Conservation (phyloP, 2,888 invertebrate species). For the Orthonevra nobilis region DNA sequence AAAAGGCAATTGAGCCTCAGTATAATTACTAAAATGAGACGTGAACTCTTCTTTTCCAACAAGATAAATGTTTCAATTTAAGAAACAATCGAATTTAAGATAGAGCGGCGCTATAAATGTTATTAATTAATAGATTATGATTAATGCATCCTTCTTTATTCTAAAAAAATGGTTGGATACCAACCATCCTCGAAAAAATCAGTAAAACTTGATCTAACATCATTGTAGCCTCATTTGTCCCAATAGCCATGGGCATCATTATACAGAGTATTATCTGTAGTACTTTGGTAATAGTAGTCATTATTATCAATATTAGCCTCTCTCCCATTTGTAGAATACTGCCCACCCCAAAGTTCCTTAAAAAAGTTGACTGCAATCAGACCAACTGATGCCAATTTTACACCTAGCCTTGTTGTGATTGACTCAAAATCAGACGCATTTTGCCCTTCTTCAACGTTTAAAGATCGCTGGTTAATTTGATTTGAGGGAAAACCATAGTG, state of each 20-base stretch:
- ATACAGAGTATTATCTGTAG: neutral
- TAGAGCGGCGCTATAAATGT: too few species aligned
- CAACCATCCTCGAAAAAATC: too few species aligned
- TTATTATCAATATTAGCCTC: neutral
- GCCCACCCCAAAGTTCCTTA: constrained; percentile 72
- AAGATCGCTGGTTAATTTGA: constrained; percentile 61
- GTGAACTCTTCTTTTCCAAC: too few species aligned
- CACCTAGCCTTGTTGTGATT: constrained; percentile 75
- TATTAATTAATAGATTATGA: too few species aligned
- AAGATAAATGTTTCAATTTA: too few species aligned
- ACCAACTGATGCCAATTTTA: constrained; percentile 78
- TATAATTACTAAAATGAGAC: too few species aligned
- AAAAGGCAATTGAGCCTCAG: too few species aligned
- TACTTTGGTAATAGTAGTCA: constrained; percentile 30
- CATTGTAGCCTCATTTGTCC: neutral
- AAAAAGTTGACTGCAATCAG: constrained; percentile 77
- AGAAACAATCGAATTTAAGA: too few species aligned
- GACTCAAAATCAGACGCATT: constrained; percentile 72
- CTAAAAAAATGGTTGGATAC: too few species aligned
- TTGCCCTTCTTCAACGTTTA: constrained; percentile 51
- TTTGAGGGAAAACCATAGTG: constrained; percentile 66
- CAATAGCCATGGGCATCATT: constrained; percentile 23
- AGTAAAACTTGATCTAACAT: too few species aligned
- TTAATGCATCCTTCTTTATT: too few species aligned
- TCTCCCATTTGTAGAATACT: neutral